Percentiles rank a stretch among this genome's conserved stretches.
These are phyloP conservation scores for Zingel zingel DNA, from an alignment of 2,113 vertebrate genomes.

Conservation along the genomic window DNA sequence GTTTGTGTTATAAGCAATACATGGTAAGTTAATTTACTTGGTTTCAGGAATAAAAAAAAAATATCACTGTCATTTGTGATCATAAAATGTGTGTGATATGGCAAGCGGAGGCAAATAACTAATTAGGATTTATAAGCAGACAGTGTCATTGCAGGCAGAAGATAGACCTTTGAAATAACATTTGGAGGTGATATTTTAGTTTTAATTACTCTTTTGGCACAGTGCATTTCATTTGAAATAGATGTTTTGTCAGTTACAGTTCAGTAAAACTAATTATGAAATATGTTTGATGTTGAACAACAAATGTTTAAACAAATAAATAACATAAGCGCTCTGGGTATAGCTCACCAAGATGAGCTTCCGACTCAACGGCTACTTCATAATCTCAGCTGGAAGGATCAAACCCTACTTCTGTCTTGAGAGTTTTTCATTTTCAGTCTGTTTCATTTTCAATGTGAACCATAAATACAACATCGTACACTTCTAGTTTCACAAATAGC, in stretches of 20 bases:
- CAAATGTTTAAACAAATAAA: too few relatives aligned
- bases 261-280: neutral
- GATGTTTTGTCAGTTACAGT: neutral
- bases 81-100: conserved; percentile 1
- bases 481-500: too few relatives aligned
- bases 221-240: neutral
- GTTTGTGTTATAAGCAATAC: conserved; percentile 10
- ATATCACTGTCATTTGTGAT: conserved; percentile 11
- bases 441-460: too few relatives aligned
- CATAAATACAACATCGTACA: too few relatives aligned
- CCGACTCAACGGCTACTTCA: too few relatives aligned
- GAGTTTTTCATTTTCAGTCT: too few relatives aligned
- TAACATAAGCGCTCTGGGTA: too few relatives aligned
- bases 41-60: neutral
- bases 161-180: neutral
- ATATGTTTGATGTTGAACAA: too few relatives aligned
- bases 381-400: too few relatives aligned
- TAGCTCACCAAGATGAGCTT: too few relatives aligned
- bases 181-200: neutral
- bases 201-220: neutral
- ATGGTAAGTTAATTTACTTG: conserved; percentile 13
- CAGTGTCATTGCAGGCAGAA: neutral
- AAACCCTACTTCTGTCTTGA: too few relatives aligned
- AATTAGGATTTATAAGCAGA: conserved; percentile 22
- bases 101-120: conserved; percentile 2